Base-by-base conservation (phyloP, 2,888 invertebrate species). In the Chalcis sispes region DNA sequence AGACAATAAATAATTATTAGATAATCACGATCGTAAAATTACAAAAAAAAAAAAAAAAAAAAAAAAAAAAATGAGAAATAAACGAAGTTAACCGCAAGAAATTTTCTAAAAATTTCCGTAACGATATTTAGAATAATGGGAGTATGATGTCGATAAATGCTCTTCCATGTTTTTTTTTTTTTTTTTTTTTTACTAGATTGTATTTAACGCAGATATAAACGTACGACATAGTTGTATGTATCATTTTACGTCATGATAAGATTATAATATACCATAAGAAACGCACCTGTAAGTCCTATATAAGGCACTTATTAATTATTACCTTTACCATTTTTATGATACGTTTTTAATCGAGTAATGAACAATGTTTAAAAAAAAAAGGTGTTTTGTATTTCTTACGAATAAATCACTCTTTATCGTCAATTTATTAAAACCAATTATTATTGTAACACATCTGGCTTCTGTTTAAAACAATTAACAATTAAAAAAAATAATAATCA, bases 1-100 rank as follows among this genome's bases (percentile, higher is more conserved):
- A 77, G 77, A 77, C 73, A 77, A 77, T 77, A 77, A 77, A 74
- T 8, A 52, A 52, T 69, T 61, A 58, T 42, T 46, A 40, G 5
- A 66, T 52, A 29, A 10, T 40, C 13, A 62, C 13, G 29, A 59
- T 58, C 29, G 3, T 13, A 58, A 54, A 13, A n/a, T 48, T 27
- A 29, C 18, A 23, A 64, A 8, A 10, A 54, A 58, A 67, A 36
- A n/a, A n/a, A n/a, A n/a, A n/a, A n/a, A n/a, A n/a, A n/a, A n/a
- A n/a, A n/a, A n/a, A n/a, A n/a, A n/a, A n/a, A n/a, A n/a, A n/a
- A n/a, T n/a, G n/a, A n/a, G n/a, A n/a, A n/a, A n/a, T n/a, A n/a
- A 10, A 36, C 15, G 4, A 25, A 7, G n/a, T 40, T 48, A 27
- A 59, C 23, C 1, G 3, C 48, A 54, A 42, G 65, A 77, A 66